Base-by-base conservation (phyloP, 23 tunicate species). In the Phallusia fumigata region DNA sequence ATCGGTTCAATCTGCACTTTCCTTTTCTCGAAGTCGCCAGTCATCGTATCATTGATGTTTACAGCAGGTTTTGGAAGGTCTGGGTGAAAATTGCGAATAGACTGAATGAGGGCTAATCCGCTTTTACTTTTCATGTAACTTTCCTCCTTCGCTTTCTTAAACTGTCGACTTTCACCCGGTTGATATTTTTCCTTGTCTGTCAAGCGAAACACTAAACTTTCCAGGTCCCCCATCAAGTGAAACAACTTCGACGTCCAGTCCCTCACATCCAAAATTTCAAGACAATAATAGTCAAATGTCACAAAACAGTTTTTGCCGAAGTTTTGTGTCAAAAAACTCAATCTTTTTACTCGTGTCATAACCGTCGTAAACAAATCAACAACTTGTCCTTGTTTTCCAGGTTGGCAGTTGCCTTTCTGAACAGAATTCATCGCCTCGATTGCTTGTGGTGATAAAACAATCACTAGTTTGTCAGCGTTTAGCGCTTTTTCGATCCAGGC, bases 221-320 rank as follows among this genome's bases (percentile, higher is more conserved):
- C 91, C 64, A 83, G 77, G 13, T 88, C 73, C 1, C 76, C 30
- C 91, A 88, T 88, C 19, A 88, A 77, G 22, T 35, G 32, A 76
- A 76, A 84, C 31, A 51, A 52, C 33, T 19, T 32, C 21, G 15
- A 35, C 76, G 36, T 31, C 18, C 64, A 65, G 19, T 82, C 81
- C 6, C 2, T 8, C 22, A 88, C 76, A 21, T 52, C 65, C 6
- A 35, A 21, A 6, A 83, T 83, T 18, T 77, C 76, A 30, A 31
- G 19, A 0, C 32, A 18, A 0, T 65, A 80, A 76, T 88, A 88
- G 31, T 76, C 82, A 65, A 88, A 88, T 22, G 83, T 82, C 3
- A 76, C 91, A 77, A 88, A 82, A 33, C 77, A 82, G 36, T 80
- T 75, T 65, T 88, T 88, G 53, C 83, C 86, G 12, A 77, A 32